phyloP scores from a whole-genome alignment of 2,113 vertebrate species.

The Thamnophis sirtalis region DNA sequence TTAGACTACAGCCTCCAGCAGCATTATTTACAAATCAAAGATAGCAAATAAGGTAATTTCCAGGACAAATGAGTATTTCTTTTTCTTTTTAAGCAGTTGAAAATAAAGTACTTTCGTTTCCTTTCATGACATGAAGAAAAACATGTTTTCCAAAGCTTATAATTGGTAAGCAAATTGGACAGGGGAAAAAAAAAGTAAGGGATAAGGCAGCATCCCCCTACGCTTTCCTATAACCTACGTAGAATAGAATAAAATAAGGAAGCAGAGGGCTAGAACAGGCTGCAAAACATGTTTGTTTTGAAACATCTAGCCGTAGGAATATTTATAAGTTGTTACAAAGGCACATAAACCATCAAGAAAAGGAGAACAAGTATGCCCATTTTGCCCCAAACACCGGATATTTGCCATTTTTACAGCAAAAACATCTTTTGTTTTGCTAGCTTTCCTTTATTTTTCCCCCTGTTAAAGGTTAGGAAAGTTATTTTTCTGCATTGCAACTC shows the following conservation, averaged over 20 bases:
- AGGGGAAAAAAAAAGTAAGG: constrained; percentile 41
- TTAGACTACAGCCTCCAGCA: not conserved
- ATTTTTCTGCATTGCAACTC: not conserved
- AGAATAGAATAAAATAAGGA: constrained; percentile 60
- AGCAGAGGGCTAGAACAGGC: constrained; percentile 52
- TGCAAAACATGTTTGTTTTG: constrained; percentile 71
- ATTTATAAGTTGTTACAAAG: constrained; percentile 60
- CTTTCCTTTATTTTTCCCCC: constrained; percentile 6
- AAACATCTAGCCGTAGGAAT: constrained; percentile 56
- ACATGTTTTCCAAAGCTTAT: constrained; percentile 59
- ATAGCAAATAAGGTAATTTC: constrained; percentile 7
- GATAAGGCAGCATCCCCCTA: constrained; percentile 54
- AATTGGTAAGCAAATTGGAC: constrained; percentile 43
- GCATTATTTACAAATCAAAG: constrained; percentile 36
- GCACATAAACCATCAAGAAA: constrained; percentile 53
- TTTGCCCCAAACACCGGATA: constrained; percentile 47
- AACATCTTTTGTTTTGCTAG: not conserved
- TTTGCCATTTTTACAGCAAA: constrained; percentile 16
- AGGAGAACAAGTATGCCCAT: constrained; percentile 37
- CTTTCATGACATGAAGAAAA: constrained; percentile 55
- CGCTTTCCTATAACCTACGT: constrained; percentile 51
- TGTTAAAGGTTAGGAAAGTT: not conserved
- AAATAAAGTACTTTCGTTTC: constrained; percentile 46
- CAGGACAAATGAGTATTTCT: constrained; percentile 17
- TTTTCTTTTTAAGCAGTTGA: constrained; percentile 17